Evolutionary conservation across 2,797 vertebrate genomes (phyloP).

Genomic region (Arctocebus calabarensis): DNA sequence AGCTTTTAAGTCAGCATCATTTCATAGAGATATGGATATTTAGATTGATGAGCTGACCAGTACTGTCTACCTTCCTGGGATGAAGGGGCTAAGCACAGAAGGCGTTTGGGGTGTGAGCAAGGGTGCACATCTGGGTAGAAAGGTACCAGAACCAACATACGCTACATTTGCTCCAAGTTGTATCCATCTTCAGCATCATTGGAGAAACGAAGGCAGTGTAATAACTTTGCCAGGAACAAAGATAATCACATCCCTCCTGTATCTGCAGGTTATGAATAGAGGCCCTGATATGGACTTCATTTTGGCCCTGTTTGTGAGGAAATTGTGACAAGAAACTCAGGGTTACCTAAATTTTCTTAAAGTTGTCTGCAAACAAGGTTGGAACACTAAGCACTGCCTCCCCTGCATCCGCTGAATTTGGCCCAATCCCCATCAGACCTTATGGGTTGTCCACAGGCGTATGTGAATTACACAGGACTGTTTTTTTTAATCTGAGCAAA

Average conservation of each 20-base stretch:
- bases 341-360: not conserved
- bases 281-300: not conserved
- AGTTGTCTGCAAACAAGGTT: not conserved
- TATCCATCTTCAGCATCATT: not conserved
- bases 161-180: not conserved
- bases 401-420: not conserved
- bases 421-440: not conserved
- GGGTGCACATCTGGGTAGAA: not conserved
- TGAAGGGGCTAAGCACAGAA: not conserved
- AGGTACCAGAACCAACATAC: not conserved
- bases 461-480: not conserved
- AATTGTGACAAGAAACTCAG: not conserved
- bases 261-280: not conserved
- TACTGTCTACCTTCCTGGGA: not conserved
- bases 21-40: not conserved
- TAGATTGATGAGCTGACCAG: not conserved
- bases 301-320: not conserved
- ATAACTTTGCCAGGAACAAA: not conserved
- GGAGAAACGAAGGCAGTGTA: not conserved
- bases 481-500: conserved; percentile 41
- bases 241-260: not conserved
- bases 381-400: not conserved
- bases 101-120: not conserved
- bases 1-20: not conserved
- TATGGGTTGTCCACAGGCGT: not conserved